Conservation (phyloP, 2,113 vertebrate species). For the Notothenia rossii region DNA sequence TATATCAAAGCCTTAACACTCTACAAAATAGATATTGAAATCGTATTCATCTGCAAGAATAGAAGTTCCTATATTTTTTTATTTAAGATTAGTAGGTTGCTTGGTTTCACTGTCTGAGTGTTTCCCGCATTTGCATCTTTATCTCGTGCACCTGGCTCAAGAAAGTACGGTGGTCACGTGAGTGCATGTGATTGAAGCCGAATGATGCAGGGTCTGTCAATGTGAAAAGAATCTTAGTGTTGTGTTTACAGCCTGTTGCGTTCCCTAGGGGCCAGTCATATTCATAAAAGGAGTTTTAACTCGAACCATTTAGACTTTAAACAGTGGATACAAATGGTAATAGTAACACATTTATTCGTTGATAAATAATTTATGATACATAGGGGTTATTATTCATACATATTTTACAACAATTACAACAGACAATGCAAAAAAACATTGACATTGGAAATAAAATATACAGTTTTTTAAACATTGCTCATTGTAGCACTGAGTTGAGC, state of each 20-base stretch:
- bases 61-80: background rate
- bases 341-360: conserved; percentile 57
- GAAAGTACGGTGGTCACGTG: no score
- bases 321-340: conserved; percentile 2
- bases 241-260: background rate
- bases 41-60: no score
- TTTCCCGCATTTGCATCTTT: no score
- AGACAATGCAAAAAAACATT: conserved; percentile 9
- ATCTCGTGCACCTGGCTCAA: no score
- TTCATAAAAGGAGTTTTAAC: background rate
- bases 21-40: no score
- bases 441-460: background rate
- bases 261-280: background rate
- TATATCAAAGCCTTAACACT: no score
- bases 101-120: no score
- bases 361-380: conserved; percentile 58
- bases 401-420: conserved; percentile 44
- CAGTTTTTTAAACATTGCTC: background rate
- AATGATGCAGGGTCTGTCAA: background rate
- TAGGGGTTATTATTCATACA: conserved; percentile 28
- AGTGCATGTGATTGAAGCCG: no score
- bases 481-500: conserved; percentile 10
- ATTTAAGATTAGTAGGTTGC: no score
- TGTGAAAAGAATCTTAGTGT: background rate
- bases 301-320: background rate